Evolutionary conservation across 1,140 invertebrate genomes (phyloP).

Genomic region (Papilio dardanus): DNA sequence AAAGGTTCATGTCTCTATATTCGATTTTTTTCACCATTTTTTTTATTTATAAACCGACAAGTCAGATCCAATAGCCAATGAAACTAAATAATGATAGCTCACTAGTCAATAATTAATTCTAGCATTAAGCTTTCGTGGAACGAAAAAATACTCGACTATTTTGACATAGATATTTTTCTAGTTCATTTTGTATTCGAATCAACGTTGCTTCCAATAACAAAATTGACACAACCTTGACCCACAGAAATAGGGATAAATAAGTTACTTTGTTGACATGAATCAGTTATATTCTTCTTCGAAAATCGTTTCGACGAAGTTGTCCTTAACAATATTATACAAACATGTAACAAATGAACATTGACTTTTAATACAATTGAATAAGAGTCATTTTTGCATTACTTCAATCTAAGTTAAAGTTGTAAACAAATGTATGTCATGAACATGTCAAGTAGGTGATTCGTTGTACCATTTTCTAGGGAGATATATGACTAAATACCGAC

Average conservation of each 20-base stretch:
- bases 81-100: no score
- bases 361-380: neutral
- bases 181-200: neutral
- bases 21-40: no score
- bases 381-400: neutral
- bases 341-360: neutral
- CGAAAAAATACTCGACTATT: no score
- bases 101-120: no score
- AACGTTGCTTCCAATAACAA: neutral
- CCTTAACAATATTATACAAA: neutral
- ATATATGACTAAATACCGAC: neutral
- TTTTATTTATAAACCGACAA: no score
- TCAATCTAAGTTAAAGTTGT: neutral
- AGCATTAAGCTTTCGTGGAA: no score
- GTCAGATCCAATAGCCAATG: no score
- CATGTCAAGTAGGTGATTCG: neutral
- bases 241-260: conserved; percentile 10
- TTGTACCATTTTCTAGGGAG: conserved; percentile 1
- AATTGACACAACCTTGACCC: conserved; percentile 9
- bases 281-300: conserved; percentile 7
- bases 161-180: no score
- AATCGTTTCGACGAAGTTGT: neutral
- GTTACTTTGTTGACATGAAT: neutral
- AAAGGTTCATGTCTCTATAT: no score
- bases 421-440: conserved; percentile 18